A percentile compares a stretch with the other conserved stretches of the same genome.
Conservation (phyloP, 2,888 invertebrate species). For the Heterodera filipjevi region DNA sequence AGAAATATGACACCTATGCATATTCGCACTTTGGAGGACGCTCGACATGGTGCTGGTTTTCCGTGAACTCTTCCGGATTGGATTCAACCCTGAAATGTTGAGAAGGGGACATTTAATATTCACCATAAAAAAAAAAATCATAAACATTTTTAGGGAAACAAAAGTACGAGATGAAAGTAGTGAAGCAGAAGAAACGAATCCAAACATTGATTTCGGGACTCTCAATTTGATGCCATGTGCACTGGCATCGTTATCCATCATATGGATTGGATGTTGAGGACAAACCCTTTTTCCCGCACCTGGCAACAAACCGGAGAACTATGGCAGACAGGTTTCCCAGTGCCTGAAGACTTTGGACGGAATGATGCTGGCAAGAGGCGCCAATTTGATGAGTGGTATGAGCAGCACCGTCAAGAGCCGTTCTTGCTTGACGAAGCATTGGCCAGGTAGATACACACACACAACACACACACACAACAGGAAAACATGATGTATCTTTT, state of each 20-base stretch:
- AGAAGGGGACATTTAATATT: neutral
- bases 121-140: too few species aligned
- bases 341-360: neutral
- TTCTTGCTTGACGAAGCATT: too few species aligned
- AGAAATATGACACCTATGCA: neutral
- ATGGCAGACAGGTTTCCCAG: neutral
- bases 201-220: neutral
- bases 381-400: constrained; percentile 23
- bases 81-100: neutral
- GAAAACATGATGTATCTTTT: too few species aligned
- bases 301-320: constrained; percentile 12
- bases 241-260: neutral
- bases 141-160: neutral
- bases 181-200: neutral
- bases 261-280: constrained; percentile 26
- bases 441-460: too few species aligned
- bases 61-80: neutral
- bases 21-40: constrained; percentile 10
- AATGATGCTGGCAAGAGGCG: constrained; percentile 26
- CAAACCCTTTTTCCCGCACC: constrained; percentile 13
- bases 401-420: neutral
- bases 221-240: constrained; percentile 15
- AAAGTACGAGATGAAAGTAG: constrained; percentile 22
- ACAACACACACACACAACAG: too few species aligned
- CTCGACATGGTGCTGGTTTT: constrained; percentile 28